A percentile compares a stretch with the other conserved stretches of the same genome.
Evolutionary conservation across 2,888 invertebrate genomes (phyloP).

Genomic region (Blastobasis adustella): DNA sequence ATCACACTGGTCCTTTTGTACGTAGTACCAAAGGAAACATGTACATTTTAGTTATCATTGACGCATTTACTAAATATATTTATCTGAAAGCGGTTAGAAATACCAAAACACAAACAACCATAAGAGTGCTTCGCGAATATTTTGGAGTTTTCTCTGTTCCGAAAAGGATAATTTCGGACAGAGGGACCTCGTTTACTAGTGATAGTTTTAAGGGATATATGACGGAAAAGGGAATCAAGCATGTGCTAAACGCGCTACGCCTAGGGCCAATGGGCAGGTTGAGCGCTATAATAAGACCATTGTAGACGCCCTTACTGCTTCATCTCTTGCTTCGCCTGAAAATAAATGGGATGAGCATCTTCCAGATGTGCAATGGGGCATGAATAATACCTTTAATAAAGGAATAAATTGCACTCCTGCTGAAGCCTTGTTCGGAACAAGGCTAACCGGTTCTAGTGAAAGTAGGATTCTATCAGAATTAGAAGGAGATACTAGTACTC

Average conservation of each 20-base stretch:
- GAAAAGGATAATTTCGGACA: neutral
- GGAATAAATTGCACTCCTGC: conserved; percentile 4
- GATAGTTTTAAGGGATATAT: neutral
- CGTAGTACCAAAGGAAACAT: conserved; percentile 3
- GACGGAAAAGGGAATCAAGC: neutral
- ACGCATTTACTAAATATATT: conserved; percentile 11
- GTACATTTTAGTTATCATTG: conserved; percentile 8
- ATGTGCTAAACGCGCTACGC: neutral
- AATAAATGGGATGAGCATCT: conserved; percentile 6
- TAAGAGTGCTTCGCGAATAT: neutral
- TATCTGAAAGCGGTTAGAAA: conserved; percentile 7
- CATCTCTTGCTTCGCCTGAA: conserved; percentile 1
- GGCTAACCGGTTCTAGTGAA: neutral
- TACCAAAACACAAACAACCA: conserved; percentile 6
- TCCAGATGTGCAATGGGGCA: conserved; percentile 6
- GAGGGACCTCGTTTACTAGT: neutral
- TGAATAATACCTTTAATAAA: conserved; percentile 8
- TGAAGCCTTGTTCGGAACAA: conserved; percentile 3
- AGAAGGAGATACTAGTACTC: neutral
- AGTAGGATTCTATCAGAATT: neutral
- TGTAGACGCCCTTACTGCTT: conserved; percentile 5
- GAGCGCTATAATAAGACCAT: conserved; percentile 8
- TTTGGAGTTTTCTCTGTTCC: conserved; percentile 1
- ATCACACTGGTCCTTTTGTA: conserved; percentile 13
- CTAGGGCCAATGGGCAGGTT: conserved; percentile 1